Evolutionary conservation across 35 echinoderm and acorn worm species (phyloP), one percentile per base, ranked within the genome.

Genomic region (Ophiothrix spiculata): DNA sequence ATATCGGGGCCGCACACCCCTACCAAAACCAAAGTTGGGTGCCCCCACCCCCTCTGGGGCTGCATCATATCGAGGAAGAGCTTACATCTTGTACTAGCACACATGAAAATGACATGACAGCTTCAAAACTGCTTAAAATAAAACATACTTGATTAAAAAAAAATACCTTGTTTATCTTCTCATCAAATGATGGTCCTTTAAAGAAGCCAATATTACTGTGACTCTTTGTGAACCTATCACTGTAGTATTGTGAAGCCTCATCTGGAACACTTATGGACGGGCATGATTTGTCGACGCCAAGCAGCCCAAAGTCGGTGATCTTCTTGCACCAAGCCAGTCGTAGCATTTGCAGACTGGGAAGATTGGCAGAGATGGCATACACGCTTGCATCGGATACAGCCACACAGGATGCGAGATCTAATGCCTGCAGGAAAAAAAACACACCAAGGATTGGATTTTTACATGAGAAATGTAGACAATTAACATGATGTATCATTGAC

Each of bases 121-220:
- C n/a, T n/a, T n/a, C n/a, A n/a, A n/a, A n/a, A n/a, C n/a, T n/a
- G n/a, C n/a, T n/a, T n/a, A n/a, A n/a, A n/a, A n/a, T n/a, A n/a
- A n/a, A n/a, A n/a, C n/a, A n/a, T n/a, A n/a, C n/a, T n/a, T n/a
- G n/a, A n/a, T n/a, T n/a, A n/a, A n/a, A n/a, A n/a, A n/a, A n/a
- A 36, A 39, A 40, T 19, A 93, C 74, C 17, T 36, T 77, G 41
- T 54, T 40, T 64, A 92, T 97, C 46, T 86, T 78, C 54, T 97
- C 94, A 31, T 92, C 87, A 76, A 92, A 92, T 1, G 80, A 87
- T 19, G 94, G 90, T 12, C 35, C 74, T 40, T 81, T 92, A 56
- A 97, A 92, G 76, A 97, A 92, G 15, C 90, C 94, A 76, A 97
- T 89, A 79, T 97, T 87, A 79, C 94, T 89, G 40, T 97, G 90